Base-by-base conservation (phyloP, 2,888 invertebrate species). In the Hecatera dysodea region DNA sequence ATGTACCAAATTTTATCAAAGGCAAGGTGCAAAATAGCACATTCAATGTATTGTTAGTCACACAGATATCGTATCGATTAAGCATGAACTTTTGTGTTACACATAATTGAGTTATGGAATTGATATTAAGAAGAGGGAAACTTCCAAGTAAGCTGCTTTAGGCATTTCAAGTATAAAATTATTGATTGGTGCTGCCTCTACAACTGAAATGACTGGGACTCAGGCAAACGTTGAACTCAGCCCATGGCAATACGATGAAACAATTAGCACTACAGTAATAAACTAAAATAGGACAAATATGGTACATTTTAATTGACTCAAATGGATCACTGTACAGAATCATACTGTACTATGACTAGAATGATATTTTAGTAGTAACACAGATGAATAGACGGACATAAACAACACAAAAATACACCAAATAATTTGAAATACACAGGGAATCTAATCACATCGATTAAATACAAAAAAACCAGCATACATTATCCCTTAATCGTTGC, bases 401-500 rank as follows among this genome's bases (percentile, higher is more conserved):
- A 29, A 63, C 1, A 68, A 22, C 11, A 59, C 27, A 36, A 62
- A 67, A 71, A 77, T 42, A 63, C 29, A 56, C 24, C 17, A 22
- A 73, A 71, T 72, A 42, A 67, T 50, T 57, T 53, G 52, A 59
- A 50, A 52, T 61, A 27, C 46, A 74, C 44, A 56, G 4, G 24
- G 17, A 67, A 75, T 75, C 75, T 76, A 75, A 83, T 82, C 69
- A 79, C 80, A 75, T 81, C 70, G 74, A 80, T 76, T 84, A 84
- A 84, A 74, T 73, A 72, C 33, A 71, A 67, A 78, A 39, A 81
- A 78, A 81, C 55, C 63, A 78, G 79, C 82, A 81, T 83, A 85
- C 81, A 83, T 84, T 84, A 84, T 83, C 82, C 87, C 87, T 85
- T 87, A 87, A 87, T 87, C 86, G 87, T 75, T 85, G 85, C 81